phyloP scores from a whole-genome alignment of 2,113 vertebrate species.

The human region GRCh38 chr1:61211001-61211500 shows the following conservation, averaged over 20 bases:
- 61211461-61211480: background rate
- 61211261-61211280: background rate
- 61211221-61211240: background rate
- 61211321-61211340: background rate
- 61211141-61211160: background rate
- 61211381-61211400: conserved; percentile 32
- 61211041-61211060: conserved; percentile 68
- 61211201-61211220: background rate
- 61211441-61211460: conserved; percentile 1
- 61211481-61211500: conserved; percentile 10
- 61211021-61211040: conserved; percentile 66
- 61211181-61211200: background rate
- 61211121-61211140: background rate
- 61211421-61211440: background rate
- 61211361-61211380: conserved; percentile 43
- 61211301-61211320: background rate
- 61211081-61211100: conserved; percentile 53
- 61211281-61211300: background rate
- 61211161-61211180: background rate
- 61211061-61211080: conserved; percentile 63
- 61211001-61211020: conserved; percentile 76
- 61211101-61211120: background rate
- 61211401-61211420: conserved; percentile 6
- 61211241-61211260: background rate
- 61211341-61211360: background rate